Evolutionary conservation across 2,797 vertebrate species (phyloP).

Genomic region (Trachurus trachurus): DNA sequence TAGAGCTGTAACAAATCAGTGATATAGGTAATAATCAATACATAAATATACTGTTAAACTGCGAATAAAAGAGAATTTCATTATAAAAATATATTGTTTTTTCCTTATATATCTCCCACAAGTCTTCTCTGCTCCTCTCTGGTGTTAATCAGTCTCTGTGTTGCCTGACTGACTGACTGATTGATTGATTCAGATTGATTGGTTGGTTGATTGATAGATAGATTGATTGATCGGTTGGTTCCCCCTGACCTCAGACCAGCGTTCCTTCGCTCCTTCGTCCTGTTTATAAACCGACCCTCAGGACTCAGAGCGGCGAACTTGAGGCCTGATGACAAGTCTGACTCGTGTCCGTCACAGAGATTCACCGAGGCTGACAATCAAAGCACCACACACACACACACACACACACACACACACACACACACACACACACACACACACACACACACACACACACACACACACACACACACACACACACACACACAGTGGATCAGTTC

Average conservation of each 20-base stretch:
- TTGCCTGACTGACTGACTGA: no score
- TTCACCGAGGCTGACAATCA: slow-evolving; percentile 8
- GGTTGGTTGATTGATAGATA: no score
- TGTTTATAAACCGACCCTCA: not conserved
- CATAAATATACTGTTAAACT: not conserved
- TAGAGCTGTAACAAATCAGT: not conserved
- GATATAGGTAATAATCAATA: not conserved
- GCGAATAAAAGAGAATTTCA: no score
- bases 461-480: not conserved
- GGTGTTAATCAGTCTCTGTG: no score
- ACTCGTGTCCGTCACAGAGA: slow-evolving; percentile 19
- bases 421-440: no score
- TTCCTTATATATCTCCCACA: no score
- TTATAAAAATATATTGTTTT: no score
- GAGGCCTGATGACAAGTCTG: slow-evolving; percentile 17
- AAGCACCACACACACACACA: not conserved
- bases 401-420: slow-evolving; percentile 13
- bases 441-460: slow-evolving; percentile 21
- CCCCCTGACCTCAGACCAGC: not conserved
- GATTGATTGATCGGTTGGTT: no score
- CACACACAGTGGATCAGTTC: slow-evolving; percentile 36
- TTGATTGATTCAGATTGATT: no score
- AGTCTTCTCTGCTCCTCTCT: no score
- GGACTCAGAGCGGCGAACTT: slow-evolving; percentile 9
- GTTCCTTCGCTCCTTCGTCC: not conserved